phyloP scores from a whole-genome alignment of 2,888 invertebrate species.

The Agonopterix subpropinquella region DNA sequence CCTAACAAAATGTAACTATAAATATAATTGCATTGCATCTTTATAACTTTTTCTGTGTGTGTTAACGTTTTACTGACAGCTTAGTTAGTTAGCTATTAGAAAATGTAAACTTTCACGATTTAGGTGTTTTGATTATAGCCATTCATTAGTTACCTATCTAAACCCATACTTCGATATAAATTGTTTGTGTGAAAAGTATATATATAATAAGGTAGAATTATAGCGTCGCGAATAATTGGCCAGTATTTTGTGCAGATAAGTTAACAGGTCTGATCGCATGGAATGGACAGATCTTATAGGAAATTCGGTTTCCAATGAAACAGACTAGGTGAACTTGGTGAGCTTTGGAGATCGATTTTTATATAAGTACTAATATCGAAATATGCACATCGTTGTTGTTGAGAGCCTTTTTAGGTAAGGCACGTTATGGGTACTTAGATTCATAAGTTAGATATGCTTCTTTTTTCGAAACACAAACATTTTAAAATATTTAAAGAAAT shows the following conservation, averaged over 20 bases:
- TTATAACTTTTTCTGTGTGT: no score
- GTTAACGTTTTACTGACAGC: no score
- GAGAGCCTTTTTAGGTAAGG: conserved; percentile 24
- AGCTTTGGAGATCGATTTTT: not conserved
- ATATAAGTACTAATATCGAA: conserved; percentile 12
- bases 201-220: not conserved
- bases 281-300: not conserved
- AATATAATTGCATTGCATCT: conserved; percentile 5
- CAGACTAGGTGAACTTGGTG: not conserved
- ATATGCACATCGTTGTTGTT: conserved; percentile 33
- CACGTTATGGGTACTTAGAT: conserved; percentile 10
- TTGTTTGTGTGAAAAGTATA: not conserved
- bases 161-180: conserved; percentile 23
- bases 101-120: no score
- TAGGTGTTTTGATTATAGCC: not conserved
- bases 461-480: conserved; percentile 23
- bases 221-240: not conserved
- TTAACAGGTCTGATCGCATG: not conserved
- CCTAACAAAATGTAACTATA: conserved; percentile 23
- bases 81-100: no score
- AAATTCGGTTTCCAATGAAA: not conserved
- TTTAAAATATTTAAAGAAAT: not conserved
- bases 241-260: not conserved
- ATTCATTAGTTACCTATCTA: conserved; percentile 5
- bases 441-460: conserved; percentile 14